Base-by-base conservation (phyloP, 2,797 vertebrate species). In the Heliangelus exortis region DNA sequence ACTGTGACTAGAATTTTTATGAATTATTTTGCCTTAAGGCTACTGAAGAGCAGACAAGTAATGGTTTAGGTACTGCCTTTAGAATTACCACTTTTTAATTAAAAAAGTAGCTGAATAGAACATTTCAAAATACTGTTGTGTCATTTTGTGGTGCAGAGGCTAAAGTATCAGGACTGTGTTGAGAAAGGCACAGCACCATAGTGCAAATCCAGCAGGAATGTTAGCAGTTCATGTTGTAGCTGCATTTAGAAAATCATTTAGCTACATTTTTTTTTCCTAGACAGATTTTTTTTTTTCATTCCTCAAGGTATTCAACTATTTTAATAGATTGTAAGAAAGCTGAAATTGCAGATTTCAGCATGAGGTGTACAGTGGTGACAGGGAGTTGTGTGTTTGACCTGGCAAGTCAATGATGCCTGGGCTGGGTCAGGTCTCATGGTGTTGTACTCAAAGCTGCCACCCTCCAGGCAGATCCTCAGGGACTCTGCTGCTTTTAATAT, bases 341-440 rank as follows among this genome's bases (percentile, higher is more conserved):
- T 47, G 22, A 47, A 47, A 20, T 20, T 20, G 20, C 47, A 20
- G 19, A 47, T 47, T 47, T 47, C 45, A 47, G 47, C 47, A 20
- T 47, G 47, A 47, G 47, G 20, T 29, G 48, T 8, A 28, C 17
- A 9, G 9, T 29, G 23, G n/a, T 31, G 1, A 4, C 0, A 2
- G 54, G n/a, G 39, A 53, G 11, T 14, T 29, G 51, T 22, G 5
- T 6, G 14, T 4, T 26, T 41, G 39, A 41, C 39, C 6, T 41
- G 39, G 13, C 39, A 41, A 41, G 39, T 25, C 21, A 11, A 7
- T 7, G 6, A 16, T 34, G 57, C 29, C 7, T 10, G 13, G 9
- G 43, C 19, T 45, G 16, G 19, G 43, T 50, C 25, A 28, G 12
- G 17, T 13, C 17, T 4, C 15, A 5, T 3, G 7, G 28, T 26